Conservation (phyloP, 2,113 vertebrate genomes). For the Epinephelus fuscoguttatus region DNA sequence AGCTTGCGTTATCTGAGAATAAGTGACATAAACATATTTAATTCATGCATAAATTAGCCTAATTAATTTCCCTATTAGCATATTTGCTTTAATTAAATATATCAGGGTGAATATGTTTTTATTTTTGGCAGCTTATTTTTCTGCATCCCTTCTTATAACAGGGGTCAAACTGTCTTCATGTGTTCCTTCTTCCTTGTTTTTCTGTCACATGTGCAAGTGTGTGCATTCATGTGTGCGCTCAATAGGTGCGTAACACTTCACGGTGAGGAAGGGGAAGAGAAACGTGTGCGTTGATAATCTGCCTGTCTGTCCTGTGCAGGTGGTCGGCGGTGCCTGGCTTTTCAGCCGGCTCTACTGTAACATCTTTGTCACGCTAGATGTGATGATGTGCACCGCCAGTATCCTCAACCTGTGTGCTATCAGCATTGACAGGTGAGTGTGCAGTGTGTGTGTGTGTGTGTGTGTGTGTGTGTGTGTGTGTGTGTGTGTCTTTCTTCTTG, state of each 20-base stretch:
- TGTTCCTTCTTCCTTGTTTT: background rate
- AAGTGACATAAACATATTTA: constrained; percentile 7
- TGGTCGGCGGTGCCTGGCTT: constrained; percentile 92
- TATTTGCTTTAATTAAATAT: background rate
- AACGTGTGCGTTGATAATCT: constrained; percentile 58
- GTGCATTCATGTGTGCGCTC: background rate
- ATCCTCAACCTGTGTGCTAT: constrained; percentile 98
- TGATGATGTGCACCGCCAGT: constrained; percentile 99
- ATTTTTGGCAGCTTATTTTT: background rate
- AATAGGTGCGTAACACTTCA: constrained; percentile 52
- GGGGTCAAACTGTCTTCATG: background rate
- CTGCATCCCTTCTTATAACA: background rate
- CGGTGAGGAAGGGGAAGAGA: constrained; percentile 22
- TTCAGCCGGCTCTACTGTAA: constrained; percentile 93
- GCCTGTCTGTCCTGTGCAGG: constrained; percentile 75
- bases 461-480: no score
- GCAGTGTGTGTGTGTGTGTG: background rate
- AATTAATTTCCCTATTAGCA: constrained; percentile 18
- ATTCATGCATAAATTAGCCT: constrained; percentile 6
- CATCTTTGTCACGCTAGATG: constrained; percentile 94
- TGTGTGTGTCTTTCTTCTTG: constrained; percentile 14
- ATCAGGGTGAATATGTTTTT: background rate
- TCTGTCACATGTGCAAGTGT: constrained; percentile 30
- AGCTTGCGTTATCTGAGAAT: background rate
- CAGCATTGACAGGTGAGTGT: constrained; percentile 95